Conservation (phyloP, 2,797 vertebrate species). For the Vipera ursinii region DNA sequence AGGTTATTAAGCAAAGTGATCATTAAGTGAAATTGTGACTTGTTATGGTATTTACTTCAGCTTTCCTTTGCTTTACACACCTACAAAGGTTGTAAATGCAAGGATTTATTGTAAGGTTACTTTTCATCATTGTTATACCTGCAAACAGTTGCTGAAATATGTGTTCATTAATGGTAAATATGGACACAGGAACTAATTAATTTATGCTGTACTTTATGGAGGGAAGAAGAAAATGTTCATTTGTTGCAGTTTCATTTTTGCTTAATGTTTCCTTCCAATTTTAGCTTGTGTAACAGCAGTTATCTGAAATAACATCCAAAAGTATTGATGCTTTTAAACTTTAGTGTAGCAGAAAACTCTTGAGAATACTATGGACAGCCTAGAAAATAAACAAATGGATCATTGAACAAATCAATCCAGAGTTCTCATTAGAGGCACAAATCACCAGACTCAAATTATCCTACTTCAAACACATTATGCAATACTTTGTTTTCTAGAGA, state of each 20-base stretch:
- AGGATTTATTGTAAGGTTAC: neutral
- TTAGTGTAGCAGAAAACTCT: neutral
- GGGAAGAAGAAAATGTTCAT: neutral
- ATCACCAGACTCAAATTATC: neutral
- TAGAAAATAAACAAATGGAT: neutral
- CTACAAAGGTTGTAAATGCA: neutral
- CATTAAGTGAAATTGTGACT: neutral
- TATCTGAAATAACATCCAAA: neutral
- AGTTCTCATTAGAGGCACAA: neutral
- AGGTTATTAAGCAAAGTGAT: neutral
- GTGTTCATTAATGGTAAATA: neutral
- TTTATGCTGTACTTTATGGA: neutral
- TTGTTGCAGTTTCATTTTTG: neutral
- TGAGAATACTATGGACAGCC: neutral
- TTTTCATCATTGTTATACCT: neutral
- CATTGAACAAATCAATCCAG: neutral
- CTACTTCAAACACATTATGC: neutral
- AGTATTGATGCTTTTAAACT: neutral
- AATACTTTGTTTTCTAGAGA: neutral
- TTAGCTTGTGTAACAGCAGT: neutral
- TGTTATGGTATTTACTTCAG: neutral
- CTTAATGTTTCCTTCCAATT: neutral
- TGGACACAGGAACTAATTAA: neutral
- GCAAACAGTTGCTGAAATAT: neutral
- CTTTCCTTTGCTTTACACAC: neutral